Percentiles rank a stretch among this genome's conserved stretches.
Conservation (phyloP, 2,797 vertebrate species). For the Pelodytes ibericus region DNA sequence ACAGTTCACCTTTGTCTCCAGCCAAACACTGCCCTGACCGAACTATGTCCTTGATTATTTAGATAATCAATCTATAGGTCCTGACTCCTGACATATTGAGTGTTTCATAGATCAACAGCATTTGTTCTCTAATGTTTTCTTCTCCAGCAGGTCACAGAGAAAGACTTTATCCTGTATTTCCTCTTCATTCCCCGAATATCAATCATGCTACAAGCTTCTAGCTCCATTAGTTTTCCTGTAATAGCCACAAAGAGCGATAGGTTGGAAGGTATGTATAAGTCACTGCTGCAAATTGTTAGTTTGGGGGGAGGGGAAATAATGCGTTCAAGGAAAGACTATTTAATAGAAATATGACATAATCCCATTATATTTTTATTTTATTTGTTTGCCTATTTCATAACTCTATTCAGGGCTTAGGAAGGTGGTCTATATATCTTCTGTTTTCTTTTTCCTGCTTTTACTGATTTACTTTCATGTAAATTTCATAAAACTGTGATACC, state of each 20-base stretch:
- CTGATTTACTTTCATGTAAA: neutral
- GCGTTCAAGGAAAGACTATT: neutral
- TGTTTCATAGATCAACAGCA: conserved; percentile 21
- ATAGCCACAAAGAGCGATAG: conserved; percentile 50
- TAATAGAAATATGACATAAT: neutral
- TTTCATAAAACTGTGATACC: neutral
- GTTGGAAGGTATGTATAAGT: conserved; percentile 57
- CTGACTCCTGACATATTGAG: conserved; percentile 13
- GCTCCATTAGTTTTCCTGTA: conserved; percentile 47
- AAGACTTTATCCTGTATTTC: conserved; percentile 32
- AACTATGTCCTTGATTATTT: neutral
- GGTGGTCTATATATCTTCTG: conserved; percentile 1
- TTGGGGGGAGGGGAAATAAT: neutral
- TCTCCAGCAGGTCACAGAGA: conserved; percentile 43
- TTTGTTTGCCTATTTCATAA: neutral
- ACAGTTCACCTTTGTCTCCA: no score
- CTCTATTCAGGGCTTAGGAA: neutral
- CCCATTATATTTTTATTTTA: neutral
- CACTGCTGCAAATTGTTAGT: conserved; percentile 1
- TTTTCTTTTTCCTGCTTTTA: conserved; percentile 16
- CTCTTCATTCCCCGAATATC: conserved; percentile 40
- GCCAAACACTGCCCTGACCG: neutral
- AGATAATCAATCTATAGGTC: neutral
- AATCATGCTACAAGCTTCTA: conserved; percentile 44
- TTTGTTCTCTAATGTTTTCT: conserved; percentile 48